Base-by-base conservation (phyloP, 2,888 invertebrate species). In the Nezara viridula region DNA sequence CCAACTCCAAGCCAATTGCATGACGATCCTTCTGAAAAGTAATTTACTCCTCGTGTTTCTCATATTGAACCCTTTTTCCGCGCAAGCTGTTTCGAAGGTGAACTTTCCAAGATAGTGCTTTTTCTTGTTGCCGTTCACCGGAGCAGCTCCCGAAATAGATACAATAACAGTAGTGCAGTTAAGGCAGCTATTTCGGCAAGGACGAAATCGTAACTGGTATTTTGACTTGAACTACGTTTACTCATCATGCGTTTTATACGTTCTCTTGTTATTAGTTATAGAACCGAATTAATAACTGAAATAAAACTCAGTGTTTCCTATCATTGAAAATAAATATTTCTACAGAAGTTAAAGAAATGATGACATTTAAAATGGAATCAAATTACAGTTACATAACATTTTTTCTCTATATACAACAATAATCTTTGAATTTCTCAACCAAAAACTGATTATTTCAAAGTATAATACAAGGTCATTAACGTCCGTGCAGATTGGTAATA, bases 41-140 rank as follows among this genome's bases (percentile, higher is more conserved):
- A 73, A 73, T 73, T 27, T 21, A 73, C 19, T 73, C 66, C 66
- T 73, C 12, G 21, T 73, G 66, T 73, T 37, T 21, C 66, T 73
- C 7, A 73, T 73, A 73, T 32, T 73, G 14, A 9, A 37, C 32
- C 37, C 66, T 37, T 73, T 37, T 73, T 73, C 66, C 66, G 66
- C 66, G 24, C 3, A 1, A 73, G 32, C 19, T 66, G 14, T 60
- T n/a, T 1, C 55, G 32, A 73, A 73, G 66, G 66, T 7, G 32
- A 73, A 73, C 66, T 73, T 73, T 73, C 66, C 37, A 73, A 73
- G 66, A 37, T 73, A 73, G 66, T 73, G 66, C 32, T 73, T 73
- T 73, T 73, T 73, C 66, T 73, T 73, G 66, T 73, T 73, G 37
- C 66, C 66, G 19, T 73, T 73, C 66, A 73, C 66, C 37, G 6